These are phyloP conservation scores for Lumbricus terrestris DNA, from an alignment of 2,888 invertebrate species.

Conservation along the genomic window DNA sequence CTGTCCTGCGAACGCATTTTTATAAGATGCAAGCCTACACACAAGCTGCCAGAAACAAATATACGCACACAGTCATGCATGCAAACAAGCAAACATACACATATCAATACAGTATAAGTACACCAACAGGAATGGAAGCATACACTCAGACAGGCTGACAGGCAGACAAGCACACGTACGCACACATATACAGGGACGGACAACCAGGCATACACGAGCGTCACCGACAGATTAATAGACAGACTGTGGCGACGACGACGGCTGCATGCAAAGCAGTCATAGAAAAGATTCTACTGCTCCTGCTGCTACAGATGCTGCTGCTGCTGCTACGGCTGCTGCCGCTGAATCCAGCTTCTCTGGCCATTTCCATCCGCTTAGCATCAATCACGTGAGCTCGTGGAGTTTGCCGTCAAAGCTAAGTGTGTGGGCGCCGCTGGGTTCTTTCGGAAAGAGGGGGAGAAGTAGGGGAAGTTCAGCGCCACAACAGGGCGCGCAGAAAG, in stretches of 20 bases:
- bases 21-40: too few species aligned
- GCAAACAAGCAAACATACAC: too few species aligned
- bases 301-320: not conserved
- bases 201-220: not conserved
- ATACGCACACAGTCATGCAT: too few species aligned
- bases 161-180: too few species aligned
- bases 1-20: not conserved
- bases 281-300: not conserved
- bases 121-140: too few species aligned
- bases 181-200: too few species aligned
- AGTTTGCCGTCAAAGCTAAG: not conserved
- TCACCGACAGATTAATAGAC: not conserved
- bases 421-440: not conserved
- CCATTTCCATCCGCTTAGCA: not conserved
- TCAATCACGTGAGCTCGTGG: not conserved
- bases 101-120: too few species aligned
- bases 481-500: not conserved
- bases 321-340: not conserved
- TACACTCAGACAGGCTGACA: too few species aligned
- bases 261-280: not conserved
- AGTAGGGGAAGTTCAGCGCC: not conserved
- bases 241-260: not conserved
- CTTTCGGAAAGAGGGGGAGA: not conserved
- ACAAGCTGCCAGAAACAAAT: too few species aligned
- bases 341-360: not conserved